Percentiles rank a stretch among this genome's conserved stretches.
Conservation (phyloP, 2,888 invertebrate genomes). For the Portevinia maculata region DNA sequence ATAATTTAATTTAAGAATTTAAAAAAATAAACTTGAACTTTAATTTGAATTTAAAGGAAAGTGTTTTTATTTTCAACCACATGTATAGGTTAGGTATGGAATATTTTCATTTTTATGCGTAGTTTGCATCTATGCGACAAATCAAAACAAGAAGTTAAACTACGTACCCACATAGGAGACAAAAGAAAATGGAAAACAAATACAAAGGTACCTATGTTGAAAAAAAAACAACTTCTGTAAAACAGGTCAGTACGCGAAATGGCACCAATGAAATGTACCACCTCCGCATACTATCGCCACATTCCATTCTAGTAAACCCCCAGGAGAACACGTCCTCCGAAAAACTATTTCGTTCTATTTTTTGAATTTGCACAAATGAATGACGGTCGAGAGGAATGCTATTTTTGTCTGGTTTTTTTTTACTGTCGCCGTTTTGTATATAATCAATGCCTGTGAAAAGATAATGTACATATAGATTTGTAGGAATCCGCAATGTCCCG, state of each 20-base stretch:
- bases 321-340: constrained; percentile 27
- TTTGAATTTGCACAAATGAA: constrained; percentile 72
- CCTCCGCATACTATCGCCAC: constrained; percentile 19
- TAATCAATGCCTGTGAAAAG: background rate
- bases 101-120: constrained; percentile 64
- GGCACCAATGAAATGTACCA: constrained; percentile 61
- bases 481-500: constrained; percentile 30
- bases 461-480: constrained; percentile 21
- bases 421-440: constrained; percentile 26
- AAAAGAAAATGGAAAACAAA: constrained; percentile 8
- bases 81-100: constrained; percentile 11
- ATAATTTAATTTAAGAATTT: too few species aligned
- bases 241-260: constrained; percentile 69
- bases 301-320: constrained; percentile 9
- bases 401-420: constrained; percentile 24
- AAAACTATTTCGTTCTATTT: constrained; percentile 60
- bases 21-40: too few species aligned
- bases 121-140: constrained; percentile 53
- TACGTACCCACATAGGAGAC: constrained; percentile 36
- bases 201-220: background rate
- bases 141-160: constrained; percentile 39
- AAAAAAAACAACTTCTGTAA: constrained; percentile 26
- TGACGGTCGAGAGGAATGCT: constrained; percentile 56
- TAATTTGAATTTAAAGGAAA: too few species aligned
- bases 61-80: too few species aligned